phyloP scores from a whole-genome alignment of 2,888 invertebrate species.

The Cheilosia grossa region DNA sequence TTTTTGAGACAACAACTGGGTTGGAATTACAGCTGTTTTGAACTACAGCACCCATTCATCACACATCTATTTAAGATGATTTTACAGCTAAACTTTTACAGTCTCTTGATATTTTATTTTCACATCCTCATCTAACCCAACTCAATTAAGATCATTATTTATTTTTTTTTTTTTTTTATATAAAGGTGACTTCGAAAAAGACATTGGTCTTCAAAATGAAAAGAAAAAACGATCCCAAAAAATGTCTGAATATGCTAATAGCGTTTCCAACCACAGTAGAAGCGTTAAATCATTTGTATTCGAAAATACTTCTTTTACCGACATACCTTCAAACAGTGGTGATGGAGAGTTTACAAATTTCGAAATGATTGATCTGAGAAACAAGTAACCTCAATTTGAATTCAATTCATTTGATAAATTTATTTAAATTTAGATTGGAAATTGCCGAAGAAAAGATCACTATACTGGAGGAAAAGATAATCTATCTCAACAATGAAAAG shows the following conservation, averaged over 20 bases:
- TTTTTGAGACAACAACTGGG: too few relatives aligned
- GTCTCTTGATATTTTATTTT: neutral
- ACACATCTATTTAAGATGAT: too few relatives aligned
- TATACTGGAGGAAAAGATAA: constrained; percentile 80
- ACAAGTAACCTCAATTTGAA: constrained; percentile 76
- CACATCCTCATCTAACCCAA: neutral
- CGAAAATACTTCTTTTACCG: constrained; percentile 78
- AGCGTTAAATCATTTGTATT: constrained; percentile 79
- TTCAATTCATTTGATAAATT: neutral
- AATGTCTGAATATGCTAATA: constrained; percentile 80
- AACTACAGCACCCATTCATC: too few relatives aligned
- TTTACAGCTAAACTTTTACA: too few relatives aligned
- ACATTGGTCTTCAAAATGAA: constrained; percentile 79
- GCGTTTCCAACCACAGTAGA: constrained; percentile 67
- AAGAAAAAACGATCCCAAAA: constrained; percentile 81
- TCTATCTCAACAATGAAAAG: constrained; percentile 79
- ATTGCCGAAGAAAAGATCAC: constrained; percentile 80
- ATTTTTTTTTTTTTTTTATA: neutral
- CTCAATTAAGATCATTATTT: neutral
- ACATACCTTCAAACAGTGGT: neutral
- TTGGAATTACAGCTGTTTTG: neutral
- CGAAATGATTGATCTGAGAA: constrained; percentile 77
- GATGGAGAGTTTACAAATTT: neutral
- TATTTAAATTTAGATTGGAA: constrained; percentile 78
- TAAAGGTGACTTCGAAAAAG: constrained; percentile 79